Conservation (phyloP, 2,888 invertebrate genomes). For the Vandiemenella viatica region DNA sequence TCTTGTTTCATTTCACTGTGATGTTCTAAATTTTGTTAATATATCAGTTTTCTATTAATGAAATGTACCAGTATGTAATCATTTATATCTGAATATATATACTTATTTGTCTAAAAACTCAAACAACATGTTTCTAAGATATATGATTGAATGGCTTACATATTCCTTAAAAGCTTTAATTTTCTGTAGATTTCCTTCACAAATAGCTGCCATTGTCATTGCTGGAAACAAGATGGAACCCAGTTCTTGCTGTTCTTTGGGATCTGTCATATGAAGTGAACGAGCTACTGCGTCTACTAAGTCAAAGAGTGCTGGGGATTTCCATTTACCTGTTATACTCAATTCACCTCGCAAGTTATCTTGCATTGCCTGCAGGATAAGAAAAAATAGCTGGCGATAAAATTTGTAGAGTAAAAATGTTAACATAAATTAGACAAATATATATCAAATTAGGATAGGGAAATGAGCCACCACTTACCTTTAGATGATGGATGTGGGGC, state of each 20-base stretch:
- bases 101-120: too few species aligned
- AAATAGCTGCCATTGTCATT: constrained; percentile 48
- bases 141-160: too few species aligned
- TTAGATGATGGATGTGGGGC: too few species aligned
- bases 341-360: constrained; percentile 68
- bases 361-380: constrained; percentile 55
- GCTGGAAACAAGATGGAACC: constrained; percentile 50
- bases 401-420: too few species aligned
- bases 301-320: constrained; percentile 27
- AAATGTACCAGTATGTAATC: too few species aligned
- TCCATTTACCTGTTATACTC: constrained; percentile 36
- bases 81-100: not conserved
- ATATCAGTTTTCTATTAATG: not conserved
- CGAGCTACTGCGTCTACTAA: constrained; percentile 43
- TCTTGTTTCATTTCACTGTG: too few species aligned
- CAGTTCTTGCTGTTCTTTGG: constrained; percentile 38
- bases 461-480: too few species aligned
- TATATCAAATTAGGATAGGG: too few species aligned
- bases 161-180: constrained; percentile 30
- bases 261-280: constrained; percentile 37
- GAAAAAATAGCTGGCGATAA: too few species aligned
- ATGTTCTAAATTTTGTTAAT: too few species aligned
- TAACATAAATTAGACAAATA: too few species aligned
- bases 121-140: too few species aligned
- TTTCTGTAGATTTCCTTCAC: constrained; percentile 35